Evolutionary conservation across 2,113 vertebrate genomes (phyloP).

Genomic region (Tachysurus fulvidraco): DNA sequence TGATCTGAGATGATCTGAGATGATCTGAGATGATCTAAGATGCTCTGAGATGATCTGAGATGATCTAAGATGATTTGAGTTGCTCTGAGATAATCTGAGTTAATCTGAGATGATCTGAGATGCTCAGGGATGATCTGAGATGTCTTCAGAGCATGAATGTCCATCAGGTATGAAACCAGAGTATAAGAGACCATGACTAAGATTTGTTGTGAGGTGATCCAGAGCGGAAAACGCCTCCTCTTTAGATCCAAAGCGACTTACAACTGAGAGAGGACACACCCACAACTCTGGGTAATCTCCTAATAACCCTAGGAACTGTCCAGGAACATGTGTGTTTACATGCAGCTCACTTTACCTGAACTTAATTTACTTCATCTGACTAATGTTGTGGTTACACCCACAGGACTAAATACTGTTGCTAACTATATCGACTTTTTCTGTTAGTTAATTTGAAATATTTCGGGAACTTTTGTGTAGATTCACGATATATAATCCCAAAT

Average conservation of each 20-base stretch:
- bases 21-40: too few species aligned
- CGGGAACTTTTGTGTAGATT: not conserved
- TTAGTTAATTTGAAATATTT: not conserved
- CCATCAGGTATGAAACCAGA: not conserved
- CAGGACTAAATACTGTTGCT: not conserved
- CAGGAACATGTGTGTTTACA: not conserved
- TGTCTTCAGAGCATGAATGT: not conserved
- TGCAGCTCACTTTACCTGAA: not conserved
- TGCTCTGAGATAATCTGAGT: too few species aligned
- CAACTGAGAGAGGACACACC: too few species aligned
- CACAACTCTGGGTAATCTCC: not conserved
- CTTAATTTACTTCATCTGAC: not conserved
- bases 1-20: too few species aligned
- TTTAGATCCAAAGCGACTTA: not conserved
- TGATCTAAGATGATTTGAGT: too few species aligned
- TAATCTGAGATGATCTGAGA: too few species aligned
- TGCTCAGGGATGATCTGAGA: not conserved
- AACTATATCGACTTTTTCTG: not conserved
- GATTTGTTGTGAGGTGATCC: not conserved
- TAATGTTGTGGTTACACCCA: not conserved
- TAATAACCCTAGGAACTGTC: not conserved
- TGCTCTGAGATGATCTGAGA: too few species aligned
- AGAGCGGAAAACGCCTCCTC: not conserved
- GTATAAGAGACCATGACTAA: not conserved
- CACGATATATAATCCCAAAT: not conserved